Conservation (phyloP, 2,113 vertebrate species). For the Cnemophilus loriae region DNA sequence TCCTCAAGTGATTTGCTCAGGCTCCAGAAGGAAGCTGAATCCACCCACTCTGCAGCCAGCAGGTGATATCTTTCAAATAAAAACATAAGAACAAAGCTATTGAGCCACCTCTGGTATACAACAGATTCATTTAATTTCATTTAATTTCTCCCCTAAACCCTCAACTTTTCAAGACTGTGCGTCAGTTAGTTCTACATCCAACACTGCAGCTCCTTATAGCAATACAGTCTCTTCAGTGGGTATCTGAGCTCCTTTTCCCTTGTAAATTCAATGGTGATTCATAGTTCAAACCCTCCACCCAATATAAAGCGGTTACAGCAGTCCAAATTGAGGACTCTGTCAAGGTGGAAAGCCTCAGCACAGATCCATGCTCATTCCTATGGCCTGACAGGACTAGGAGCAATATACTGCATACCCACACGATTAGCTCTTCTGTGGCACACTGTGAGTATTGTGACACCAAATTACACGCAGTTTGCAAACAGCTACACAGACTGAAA, state of each 20-base stretch:
- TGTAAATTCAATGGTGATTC: neutral
- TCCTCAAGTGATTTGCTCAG: neutral
- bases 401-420: neutral
- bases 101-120: neutral
- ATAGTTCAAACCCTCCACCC: neutral
- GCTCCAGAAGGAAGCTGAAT: conserved; percentile 42
- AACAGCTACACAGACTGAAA: neutral
- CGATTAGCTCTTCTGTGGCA: neutral
- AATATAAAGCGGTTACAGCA: neutral
- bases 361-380: neutral
- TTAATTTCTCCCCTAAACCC: neutral
- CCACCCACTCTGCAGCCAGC: conserved; percentile 31
- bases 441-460: neutral
- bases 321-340: neutral
- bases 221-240: neutral
- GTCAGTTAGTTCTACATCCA: neutral
- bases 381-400: neutral
- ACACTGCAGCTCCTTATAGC: neutral
- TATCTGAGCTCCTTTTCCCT: neutral
- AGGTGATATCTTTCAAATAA: conserved; percentile 52
- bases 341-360: neutral
- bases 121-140: neutral
- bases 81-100: conserved; percentile 48
- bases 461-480: neutral
- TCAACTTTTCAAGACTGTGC: neutral